phyloP scores from a whole-genome alignment of 2,113 vertebrate species.

The Raphicerus campestris region DNA sequence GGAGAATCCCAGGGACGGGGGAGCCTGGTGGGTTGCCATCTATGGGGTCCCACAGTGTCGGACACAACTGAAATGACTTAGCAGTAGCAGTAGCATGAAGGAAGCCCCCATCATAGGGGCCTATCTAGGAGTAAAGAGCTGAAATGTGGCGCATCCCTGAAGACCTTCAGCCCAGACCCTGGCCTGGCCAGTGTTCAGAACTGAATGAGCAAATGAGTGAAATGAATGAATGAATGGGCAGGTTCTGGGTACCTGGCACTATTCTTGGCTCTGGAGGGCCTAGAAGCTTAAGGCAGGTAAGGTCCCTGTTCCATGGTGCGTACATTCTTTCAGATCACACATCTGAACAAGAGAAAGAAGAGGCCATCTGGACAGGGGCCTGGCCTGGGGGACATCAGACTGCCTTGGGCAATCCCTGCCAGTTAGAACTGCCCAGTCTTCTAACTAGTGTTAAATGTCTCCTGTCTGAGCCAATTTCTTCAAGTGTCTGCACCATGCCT shows the following conservation, averaged over 20 bases:
- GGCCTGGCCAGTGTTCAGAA: background rate
- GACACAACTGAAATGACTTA: too few relatives aligned
- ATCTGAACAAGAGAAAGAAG: background rate
- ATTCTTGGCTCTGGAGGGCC: background rate
- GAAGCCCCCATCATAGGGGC: rapidly evolving
- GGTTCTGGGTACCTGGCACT: background rate
- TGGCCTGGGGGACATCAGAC: background rate
- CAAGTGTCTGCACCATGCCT: conserved; percentile 44
- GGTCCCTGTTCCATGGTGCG: background rate
- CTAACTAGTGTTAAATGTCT: conserved; percentile 65
- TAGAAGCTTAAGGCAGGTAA: background rate
- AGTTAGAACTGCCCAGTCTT: conserved; percentile 61
- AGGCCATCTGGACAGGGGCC: background rate
- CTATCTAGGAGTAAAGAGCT: background rate
- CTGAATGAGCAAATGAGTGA: background rate
- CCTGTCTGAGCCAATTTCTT: conserved; percentile 70
- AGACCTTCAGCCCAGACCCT: background rate
- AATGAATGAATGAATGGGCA: background rate
- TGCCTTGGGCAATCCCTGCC: conserved; percentile 57
- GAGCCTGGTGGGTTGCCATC: too few relatives aligned
- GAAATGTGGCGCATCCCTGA: background rate
- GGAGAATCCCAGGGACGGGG: too few relatives aligned
- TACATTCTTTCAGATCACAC: background rate
- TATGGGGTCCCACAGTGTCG: too few relatives aligned
- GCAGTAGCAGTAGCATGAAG: too few relatives aligned